Percentiles rank a stretch among this genome's conserved stretches.
phyloP scores from a whole-genome alignment of 2,797 vertebrate genomes.

The Limnodromus scolopaceus region DNA sequence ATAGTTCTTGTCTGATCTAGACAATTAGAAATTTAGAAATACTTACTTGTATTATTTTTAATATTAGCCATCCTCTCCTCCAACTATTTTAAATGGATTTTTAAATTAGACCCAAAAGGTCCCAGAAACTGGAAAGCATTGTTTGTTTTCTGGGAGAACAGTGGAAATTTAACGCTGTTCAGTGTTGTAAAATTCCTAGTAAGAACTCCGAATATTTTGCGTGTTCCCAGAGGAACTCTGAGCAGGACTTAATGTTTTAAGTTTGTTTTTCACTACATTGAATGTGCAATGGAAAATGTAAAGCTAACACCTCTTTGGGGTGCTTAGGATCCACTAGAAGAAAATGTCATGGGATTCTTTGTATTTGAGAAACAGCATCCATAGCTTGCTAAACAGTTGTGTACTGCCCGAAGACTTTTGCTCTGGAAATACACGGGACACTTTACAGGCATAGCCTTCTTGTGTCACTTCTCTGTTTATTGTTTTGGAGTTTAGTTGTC shows the following conservation, averaged over 20 bases:
- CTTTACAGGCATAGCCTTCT: neutral
- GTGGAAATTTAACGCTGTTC: neutral
- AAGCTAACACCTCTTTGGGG: neutral
- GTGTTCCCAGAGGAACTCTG: neutral
- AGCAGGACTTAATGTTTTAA: neutral
- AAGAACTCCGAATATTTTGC: neutral
- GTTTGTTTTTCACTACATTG: neutral
- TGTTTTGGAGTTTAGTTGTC: neutral
- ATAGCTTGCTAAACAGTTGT: neutral
- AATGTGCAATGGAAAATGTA: neutral
- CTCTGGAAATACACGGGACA: neutral
- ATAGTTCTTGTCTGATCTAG: neutral
- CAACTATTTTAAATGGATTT: neutral
- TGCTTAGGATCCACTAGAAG: neutral
- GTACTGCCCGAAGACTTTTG: neutral
- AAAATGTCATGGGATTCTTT: neutral
- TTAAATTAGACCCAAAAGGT: neutral
- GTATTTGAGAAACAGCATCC: neutral
- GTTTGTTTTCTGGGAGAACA: neutral
- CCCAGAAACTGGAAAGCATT: neutral
- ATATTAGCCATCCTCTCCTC: neutral
- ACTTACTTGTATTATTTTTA: neutral
- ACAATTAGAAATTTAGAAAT: neutral
- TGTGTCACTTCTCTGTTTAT: neutral
- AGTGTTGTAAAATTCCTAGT: neutral